Conservation (phyloP, 2,797 vertebrate species). For the Takifugu ocellatus region DNA sequence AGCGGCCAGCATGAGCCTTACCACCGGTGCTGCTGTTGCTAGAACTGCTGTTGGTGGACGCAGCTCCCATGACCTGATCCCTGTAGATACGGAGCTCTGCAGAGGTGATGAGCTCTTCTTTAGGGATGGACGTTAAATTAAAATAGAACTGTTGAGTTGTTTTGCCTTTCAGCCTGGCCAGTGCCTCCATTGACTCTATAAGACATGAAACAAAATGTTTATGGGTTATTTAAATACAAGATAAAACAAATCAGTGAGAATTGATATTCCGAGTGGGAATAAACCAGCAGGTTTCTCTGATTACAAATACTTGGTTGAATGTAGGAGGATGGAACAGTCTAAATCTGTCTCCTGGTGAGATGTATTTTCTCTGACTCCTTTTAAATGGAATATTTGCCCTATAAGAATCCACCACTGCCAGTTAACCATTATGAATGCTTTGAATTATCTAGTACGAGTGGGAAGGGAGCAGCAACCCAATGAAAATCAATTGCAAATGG, state of each 20-base stretch:
- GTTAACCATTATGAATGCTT: slow-evolving; percentile 6
- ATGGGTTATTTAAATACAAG: not conserved
- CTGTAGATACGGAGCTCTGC: slow-evolving; percentile 96
- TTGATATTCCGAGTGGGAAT: too few relatives aligned
- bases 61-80: slow-evolving; percentile 82
- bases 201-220: slow-evolving; percentile 7
- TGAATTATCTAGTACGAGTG: slow-evolving; percentile 5
- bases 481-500: slow-evolving; percentile 20
- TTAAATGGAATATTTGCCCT: slow-evolving; percentile 25
- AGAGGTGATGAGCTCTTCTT: slow-evolving; percentile 89
- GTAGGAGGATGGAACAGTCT: too few relatives aligned
- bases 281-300: too few relatives aligned
- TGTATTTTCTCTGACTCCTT: slow-evolving; percentile 18
- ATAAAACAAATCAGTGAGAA: too few relatives aligned
- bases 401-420: slow-evolving; percentile 15
- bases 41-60: slow-evolving; percentile 48
- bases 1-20: slow-evolving; percentile 64
- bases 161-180: slow-evolving; percentile 86
- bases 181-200: slow-evolving; percentile 91
- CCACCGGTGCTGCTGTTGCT: slow-evolving; percentile 64
- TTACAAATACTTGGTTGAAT: too few relatives aligned
- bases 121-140: slow-evolving; percentile 91
- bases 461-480: not conserved
- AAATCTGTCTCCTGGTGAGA: slow-evolving; percentile 33
- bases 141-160: slow-evolving; percentile 95